Base-by-base conservation (phyloP, 2,888 invertebrate species). In the Brenthis ino region DNA sequence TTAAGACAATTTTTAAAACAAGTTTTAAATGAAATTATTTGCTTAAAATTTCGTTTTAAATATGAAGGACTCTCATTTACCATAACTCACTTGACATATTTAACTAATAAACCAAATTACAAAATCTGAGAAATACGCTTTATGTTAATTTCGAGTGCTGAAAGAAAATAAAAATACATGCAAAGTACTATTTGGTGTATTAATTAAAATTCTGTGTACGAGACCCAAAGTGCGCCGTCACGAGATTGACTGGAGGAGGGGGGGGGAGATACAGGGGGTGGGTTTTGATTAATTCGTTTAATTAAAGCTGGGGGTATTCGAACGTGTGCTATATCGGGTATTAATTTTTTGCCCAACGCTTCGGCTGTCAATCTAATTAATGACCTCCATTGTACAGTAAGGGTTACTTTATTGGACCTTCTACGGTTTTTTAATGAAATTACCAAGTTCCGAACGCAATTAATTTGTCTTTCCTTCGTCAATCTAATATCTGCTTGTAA, bases 251-350 rank as follows among this genome's bases (percentile, higher is more conserved):
- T 50, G 56, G 50, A 50, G 71, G 37, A 28, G 73, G 76, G 74
- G 73, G 76, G 74, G 70, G 58, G 60, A 65, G 55, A 64, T 56
- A 57, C 47, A 20, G 65, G 67, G 61, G 37, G 68, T 69, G 67
- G 70, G 73, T 71, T 66, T 78, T 81, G 82, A 82, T 82, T 81
- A 82, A 82, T 82, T 80, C 77, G 78, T 80, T 82, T 82, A 80
- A 82, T 82, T 82, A 82, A 82, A 80, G 79, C 76, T 73, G 71
- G 67, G 75, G 75, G 72, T 69, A 75, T 72, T 72, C 76, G 75
- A 74, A 75, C 76, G 75, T 76, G 77, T 75, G 76, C 74, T 76
- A 75, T 76, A 75, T 76, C 74, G 74, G 64, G 76, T 75, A 75
- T 76, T 74, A 69, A 75, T 75, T 75, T 75, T 76, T 76, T 72